A percentile compares a stretch with the other conserved stretches of the same genome.
Conservation (phyloP, 2,888 invertebrate species). For the Pandemis heparana region DNA sequence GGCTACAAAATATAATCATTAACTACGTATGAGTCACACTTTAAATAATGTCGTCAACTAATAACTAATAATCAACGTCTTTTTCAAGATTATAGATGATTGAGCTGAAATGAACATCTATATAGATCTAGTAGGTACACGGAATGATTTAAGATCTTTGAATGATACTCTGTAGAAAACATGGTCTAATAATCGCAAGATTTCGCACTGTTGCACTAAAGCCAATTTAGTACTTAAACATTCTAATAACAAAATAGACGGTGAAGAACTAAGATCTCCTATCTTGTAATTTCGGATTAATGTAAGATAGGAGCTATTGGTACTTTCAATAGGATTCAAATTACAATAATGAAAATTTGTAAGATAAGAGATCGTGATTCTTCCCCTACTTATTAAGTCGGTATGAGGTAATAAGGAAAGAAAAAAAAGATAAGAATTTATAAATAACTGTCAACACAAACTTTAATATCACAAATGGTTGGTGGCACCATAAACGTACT, state of each 20-base stretch:
- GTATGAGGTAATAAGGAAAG: too few relatives aligned
- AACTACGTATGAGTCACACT: slow-evolving; percentile 59
- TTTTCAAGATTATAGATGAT: neutral
- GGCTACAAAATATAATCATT: slow-evolving; percentile 61
- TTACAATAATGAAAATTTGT: too few relatives aligned
- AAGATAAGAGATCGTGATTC: too few relatives aligned
- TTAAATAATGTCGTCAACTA: slow-evolving; percentile 21
- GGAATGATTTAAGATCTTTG: slow-evolving; percentile 25
- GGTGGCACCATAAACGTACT: neutral
- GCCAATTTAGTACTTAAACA: too few relatives aligned
- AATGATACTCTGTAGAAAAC: neutral
- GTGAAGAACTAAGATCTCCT: too few relatives aligned
- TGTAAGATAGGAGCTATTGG: too few relatives aligned
- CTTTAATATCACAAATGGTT: neutral
- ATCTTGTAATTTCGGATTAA: too few relatives aligned
- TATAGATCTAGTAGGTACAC: neutral
- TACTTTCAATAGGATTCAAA: too few relatives aligned
- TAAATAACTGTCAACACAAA: neutral
- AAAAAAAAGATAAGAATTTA: too few relatives aligned
- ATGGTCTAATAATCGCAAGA: neutral
- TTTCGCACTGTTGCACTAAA: neutral
- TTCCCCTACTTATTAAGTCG: too few relatives aligned
- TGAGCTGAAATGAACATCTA: slow-evolving; percentile 1
- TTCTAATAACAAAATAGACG: too few relatives aligned
- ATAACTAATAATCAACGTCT: slow-evolving; percentile 9